Evolutionary conservation across 2,113 vertebrate species (phyloP), one percentile per base, ranked within the genome.

Genomic region (Epinephelus moara): DNA sequence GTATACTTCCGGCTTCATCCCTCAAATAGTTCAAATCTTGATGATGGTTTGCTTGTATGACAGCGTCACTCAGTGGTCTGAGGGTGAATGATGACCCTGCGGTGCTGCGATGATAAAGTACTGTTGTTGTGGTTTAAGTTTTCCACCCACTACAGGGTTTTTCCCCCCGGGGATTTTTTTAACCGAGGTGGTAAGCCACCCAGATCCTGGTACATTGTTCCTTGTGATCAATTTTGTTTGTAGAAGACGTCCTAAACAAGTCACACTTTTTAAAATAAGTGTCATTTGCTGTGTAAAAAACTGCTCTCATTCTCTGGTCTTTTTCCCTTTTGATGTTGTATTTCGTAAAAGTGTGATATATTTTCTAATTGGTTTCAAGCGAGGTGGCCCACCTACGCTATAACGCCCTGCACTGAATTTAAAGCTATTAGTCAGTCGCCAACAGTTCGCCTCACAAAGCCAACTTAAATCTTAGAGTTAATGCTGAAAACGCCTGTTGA

Each of bases 71-170:
- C 45, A 45, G 8, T 68, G 49, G 30, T 55, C 42, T 27, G 62
- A 69, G 53, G 27, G 53, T 57, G 60, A 64, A 14, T 23, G 30
- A 64, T 66, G 42, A 23, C 57, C 18, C n/a, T 63, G 62, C 21
- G 4, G 62, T 66, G 69, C 82, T 81, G 61, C 27, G 18, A 72
- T 64, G 19, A 37, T 53, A 19, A 74, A 76, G 70, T 61, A 3
- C 62, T 82, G 72, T 63, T 82, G 74, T 82, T 60, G 72, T 82
- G 79, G 82, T 80, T 80, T n/a, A 13, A 40, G 27, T 62, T 79
- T 61, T 69, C 73, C 62, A 27, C 64, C 77, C 53, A 53, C 67
- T 55, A 5, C 67, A 61, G 68, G 71, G 27, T 80, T 80, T 80
- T 67, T 37, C 33, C 59, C 66, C n/a, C 23, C 7, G 4, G 6